phyloP scores from a whole-genome alignment of 1,140 invertebrate genomes.

The Leptopilina clavipes region DNA sequence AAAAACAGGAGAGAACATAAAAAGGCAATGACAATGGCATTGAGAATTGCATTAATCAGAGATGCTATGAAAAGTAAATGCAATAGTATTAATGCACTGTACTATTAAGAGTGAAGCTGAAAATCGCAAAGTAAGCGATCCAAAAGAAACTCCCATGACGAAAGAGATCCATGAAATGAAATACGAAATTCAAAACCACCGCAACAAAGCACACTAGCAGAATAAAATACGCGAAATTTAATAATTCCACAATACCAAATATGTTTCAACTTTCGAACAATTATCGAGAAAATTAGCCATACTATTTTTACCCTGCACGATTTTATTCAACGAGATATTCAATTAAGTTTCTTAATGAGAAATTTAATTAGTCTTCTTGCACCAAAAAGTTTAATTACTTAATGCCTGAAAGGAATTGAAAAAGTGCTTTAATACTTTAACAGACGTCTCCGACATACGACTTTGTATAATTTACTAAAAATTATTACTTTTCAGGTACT shows the following conservation, averaged over 20 bases:
- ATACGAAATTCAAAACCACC: slow-evolving; percentile 1
- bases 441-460: too few relatives aligned
- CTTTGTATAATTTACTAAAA: too few relatives aligned
- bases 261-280: neutral
- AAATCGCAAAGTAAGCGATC: slow-evolving; percentile 13
- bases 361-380: too few relatives aligned
- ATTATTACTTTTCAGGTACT: too few relatives aligned
- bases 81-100: too few relatives aligned
- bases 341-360: too few relatives aligned
- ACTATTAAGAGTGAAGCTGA: slow-evolving; percentile 3
- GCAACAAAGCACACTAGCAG: neutral
- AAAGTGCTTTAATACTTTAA: too few relatives aligned
- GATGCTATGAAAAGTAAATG: neutral
- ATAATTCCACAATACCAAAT: neutral
- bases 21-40: neutral
- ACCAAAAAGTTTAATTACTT: too few relatives aligned
- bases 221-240: neutral
- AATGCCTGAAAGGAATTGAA: too few relatives aligned
- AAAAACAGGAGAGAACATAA: neutral
- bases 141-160: neutral
- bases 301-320: too few relatives aligned
- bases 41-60: neutral
- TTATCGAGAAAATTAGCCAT: neutral
- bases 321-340: too few relatives aligned
- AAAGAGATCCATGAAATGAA: slow-evolving; percentile 1